Evolutionary conservation across 2,888 invertebrate genomes (phyloP), one percentile per base, ranked within the genome.

Genomic region (Drosophila phalerata): DNA sequence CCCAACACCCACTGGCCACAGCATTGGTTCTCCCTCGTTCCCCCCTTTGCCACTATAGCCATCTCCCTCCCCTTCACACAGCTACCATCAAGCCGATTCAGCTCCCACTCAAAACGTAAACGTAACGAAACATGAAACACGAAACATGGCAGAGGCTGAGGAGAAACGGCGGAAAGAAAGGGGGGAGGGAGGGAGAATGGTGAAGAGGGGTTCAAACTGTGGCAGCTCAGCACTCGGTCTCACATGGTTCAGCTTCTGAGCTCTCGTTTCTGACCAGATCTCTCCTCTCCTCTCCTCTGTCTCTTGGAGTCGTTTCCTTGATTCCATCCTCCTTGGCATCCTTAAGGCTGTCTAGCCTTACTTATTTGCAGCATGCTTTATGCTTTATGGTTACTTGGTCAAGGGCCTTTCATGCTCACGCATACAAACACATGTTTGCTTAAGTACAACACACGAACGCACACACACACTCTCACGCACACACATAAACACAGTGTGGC

Each of bases 351-450:
- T 87, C 84, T 85, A 85, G 84, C 84, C 84, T 85, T 85, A 82
- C 82, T 85, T 87, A 85, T 85, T 87, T 85, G 83, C 82, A 85
- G 83, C 82, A 85, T 80, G 87, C 87, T 85, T 87, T 85, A 85
- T 85, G 80, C 85, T 87, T 87, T 89, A 87, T 84, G 87, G 89
- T 89, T 87, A 87, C 87, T 87, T 87, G 87, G 87, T 87, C 87
- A 87, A 87, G 87, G 87, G 89, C 87, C 82, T 87, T 88, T 83
- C 73, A 77, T 77, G 69, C 70, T 68, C 45, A 79, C 60, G 49
- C 73, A 79, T 47, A 47, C 28, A 58, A 17, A 40, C 5, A 17
- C 63, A 75, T 72, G 64, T 77, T 81, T 69, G 62, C 70, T 74
- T 79, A 79, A 77, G 73, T 69, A 62, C 63, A 69, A 53, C 65